Evolutionary conservation across 2,113 vertebrate genomes (phyloP).

Genomic region (Psittacula cyanocephala): DNA sequence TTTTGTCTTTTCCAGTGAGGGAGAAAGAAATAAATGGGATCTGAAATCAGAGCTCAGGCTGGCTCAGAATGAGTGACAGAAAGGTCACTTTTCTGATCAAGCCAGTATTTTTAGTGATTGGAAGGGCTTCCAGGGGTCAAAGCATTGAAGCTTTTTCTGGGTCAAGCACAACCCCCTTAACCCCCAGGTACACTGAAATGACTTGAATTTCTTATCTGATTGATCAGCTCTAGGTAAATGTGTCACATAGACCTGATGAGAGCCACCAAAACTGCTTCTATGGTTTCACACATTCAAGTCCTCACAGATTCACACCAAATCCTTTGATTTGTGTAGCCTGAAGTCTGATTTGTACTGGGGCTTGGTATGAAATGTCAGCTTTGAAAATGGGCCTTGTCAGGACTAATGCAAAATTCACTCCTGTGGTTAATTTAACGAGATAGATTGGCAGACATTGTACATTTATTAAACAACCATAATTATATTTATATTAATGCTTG

Average conservation of each 20-base stretch:
- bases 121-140: background rate
- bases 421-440: slow-evolving; percentile 5
- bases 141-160: background rate
- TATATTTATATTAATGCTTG: slow-evolving; percentile 16
- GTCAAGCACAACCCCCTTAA: background rate
- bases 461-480: slow-evolving; percentile 32
- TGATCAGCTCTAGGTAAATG: background rate
- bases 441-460: background rate
- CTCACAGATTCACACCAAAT: background rate
- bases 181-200: rapidly evolving
- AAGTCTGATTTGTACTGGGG: background rate
- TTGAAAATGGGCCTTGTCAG: slow-evolving; percentile 26
- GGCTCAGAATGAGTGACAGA: background rate
- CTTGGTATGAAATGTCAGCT: slow-evolving; percentile 18
- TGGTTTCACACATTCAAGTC: background rate
- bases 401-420: slow-evolving; percentile 33
- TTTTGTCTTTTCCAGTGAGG: slow-evolving; percentile 44
- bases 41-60: background rate
- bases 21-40: slow-evolving; percentile 20
- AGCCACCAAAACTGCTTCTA: background rate
- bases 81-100: background rate
- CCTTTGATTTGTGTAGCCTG: background rate
- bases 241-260: background rate
- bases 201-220: background rate
- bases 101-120: background rate